Base-by-base conservation (phyloP, 2,888 invertebrate genomes). In the Meandrusa payeni region DNA sequence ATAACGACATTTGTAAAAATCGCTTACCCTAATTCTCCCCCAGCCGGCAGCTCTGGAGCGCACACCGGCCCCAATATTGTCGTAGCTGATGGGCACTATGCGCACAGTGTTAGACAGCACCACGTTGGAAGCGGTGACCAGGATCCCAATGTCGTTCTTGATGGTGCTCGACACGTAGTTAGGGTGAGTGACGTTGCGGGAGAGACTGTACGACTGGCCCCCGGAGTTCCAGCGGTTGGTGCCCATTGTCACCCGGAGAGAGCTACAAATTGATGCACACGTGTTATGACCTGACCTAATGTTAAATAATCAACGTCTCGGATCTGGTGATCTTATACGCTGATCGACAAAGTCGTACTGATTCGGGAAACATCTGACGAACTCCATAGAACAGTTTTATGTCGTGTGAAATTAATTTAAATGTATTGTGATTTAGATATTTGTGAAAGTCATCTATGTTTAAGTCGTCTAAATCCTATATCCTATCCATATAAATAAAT, bases 141-240 rank as follows among this genome's bases (percentile, higher is more conserved):
- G 62, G 1, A 76, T 0, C 2, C 72, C 76, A 26, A 79, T 64
- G 55, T 81, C 80, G 48, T 76, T 77, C 62, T 77, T 80, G 59
- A 80, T 73, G 43, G 44, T 61, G 1, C 43, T 0, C 0, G 61
- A 20, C 1, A 69, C 48, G 58, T 77, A 78, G 55, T 72, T 39
- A 0, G 58, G 57, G 50, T 81, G 80, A 7, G 67, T 74, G 1
- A 72, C 61, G 61, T 71, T 69, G 22, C 75, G 62, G 0, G 54
- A 22, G 6, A 75, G 5, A 5, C 46, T 5, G 59, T 66, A 67
- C 1, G 47, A 17, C 5, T 47, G 41, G 0, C 78, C 79, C 2
- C 76, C 79, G 1, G 43, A 38, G 57, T 69, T 74, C 77, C 77
- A 79, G 12, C 51, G 56, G 61, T 77, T 76, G 2, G 72, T 70